Conservation (phyloP, 92 coral and sea anemone species). For the Galaxea fascicularis region DNA sequence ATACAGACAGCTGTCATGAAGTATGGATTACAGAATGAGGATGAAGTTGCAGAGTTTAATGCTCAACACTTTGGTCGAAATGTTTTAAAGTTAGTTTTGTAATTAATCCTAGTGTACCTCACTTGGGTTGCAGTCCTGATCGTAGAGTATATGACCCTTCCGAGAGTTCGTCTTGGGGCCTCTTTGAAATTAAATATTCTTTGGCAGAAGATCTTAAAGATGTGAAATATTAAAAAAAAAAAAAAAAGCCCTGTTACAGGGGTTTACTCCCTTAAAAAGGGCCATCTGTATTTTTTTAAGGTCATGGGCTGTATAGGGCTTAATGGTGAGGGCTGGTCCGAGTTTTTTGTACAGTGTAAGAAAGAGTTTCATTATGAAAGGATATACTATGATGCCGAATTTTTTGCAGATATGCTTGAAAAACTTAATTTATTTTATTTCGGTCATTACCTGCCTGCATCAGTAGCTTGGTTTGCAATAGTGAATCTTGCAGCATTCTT, state of each 20-base stretch:
- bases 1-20: constrained; percentile 66
- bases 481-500: background rate
- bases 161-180: constrained; percentile 55
- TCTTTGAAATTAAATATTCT: constrained; percentile 56
- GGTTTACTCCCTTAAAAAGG: background rate
- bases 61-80: background rate
- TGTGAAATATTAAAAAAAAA: constrained; percentile 24
- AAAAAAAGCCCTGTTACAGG: constrained; percentile 1
- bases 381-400: background rate
- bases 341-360: too few species aligned
- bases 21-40: constrained; percentile 60
- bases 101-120: constrained; percentile 47
- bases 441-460: constrained; percentile 13
- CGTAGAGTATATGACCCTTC: constrained; percentile 65
- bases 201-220: constrained; percentile 34
- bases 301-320: constrained; percentile 40
- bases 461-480: background rate
- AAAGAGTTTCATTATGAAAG: background rate
- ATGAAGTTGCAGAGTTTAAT: constrained; percentile 54
- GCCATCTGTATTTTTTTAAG: constrained; percentile 15
- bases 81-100: constrained; percentile 45
- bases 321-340: constrained; percentile 22
- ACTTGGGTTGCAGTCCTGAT: constrained; percentile 64
- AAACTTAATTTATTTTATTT: constrained; percentile 55
- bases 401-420: background rate